Conservation (phyloP, 1,140 invertebrate genomes). For the Pachypeltis micranthus region DNA sequence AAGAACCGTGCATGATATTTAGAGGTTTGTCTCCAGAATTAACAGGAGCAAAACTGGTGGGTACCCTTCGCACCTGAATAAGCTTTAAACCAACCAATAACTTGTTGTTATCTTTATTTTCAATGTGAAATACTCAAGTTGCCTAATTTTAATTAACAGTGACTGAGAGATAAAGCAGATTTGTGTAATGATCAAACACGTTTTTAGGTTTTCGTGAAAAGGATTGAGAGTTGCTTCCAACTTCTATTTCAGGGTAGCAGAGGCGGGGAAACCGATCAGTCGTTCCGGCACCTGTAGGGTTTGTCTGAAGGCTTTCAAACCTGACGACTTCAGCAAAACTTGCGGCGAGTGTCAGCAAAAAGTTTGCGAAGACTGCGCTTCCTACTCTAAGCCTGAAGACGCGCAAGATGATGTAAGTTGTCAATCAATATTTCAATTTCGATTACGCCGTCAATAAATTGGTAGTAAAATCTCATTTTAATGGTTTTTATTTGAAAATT, state of each 20-base stretch:
- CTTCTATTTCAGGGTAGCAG: constrained; percentile 30
- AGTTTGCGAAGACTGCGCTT: constrained; percentile 83
- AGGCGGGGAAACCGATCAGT: constrained; percentile 51
- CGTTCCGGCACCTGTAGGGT: constrained; percentile 67
- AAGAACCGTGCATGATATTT: too few relatives aligned
- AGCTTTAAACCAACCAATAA: too few relatives aligned
- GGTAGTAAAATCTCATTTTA: too few relatives aligned
- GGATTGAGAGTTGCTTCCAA: not conserved
- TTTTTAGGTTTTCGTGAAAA: not conserved
- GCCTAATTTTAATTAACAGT: not conserved
- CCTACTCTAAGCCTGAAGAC: constrained; percentile 70
- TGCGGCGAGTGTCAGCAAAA: constrained; percentile 78
- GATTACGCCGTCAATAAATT: too few relatives aligned
- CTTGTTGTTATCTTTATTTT: too few relatives aligned
- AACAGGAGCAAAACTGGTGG: too few relatives aligned
- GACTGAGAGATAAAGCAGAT: not conserved
- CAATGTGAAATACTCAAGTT: not conserved
- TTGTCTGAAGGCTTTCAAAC: constrained; percentile 73
- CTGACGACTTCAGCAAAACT: constrained; percentile 67
- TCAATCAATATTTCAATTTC: too few relatives aligned
- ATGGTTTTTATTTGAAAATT: too few relatives aligned
- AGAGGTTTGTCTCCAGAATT: too few relatives aligned
- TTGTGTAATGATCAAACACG: not conserved
- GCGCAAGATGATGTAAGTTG: constrained; percentile 59
- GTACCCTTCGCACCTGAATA: too few relatives aligned